Evolutionary conservation across 2,888 invertebrate species (phyloP), one percentile per base, ranked within the genome.

Genomic region (Ectemnius cavifrons): DNA sequence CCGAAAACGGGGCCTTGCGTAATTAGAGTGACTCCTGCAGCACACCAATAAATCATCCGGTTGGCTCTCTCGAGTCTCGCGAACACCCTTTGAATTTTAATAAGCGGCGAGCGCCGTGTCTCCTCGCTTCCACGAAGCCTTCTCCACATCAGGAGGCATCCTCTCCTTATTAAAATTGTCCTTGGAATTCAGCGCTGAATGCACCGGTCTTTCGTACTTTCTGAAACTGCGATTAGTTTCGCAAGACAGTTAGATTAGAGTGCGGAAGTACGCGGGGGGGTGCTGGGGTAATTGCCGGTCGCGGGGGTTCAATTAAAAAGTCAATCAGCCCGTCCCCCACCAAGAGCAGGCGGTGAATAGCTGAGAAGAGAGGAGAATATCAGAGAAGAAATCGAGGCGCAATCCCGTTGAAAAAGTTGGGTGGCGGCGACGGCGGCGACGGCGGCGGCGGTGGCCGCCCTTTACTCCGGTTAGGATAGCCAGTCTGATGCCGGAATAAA

Each of bases 221-320:
- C 65, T 63, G 56, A 45, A 71, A 37, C 8, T 37, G 11, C 47
- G 71, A 69, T 47, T 70, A 58, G 69, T 18, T 46, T 52, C 2
- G 47, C 56, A 71, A 52, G 52, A 16, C 5, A 52, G 52, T 14
- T 52, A 52, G 52, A 16, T 52, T 16, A 52, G n/a, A 14, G 16
- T 52, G 16, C 8, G 52, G 2, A 52, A 52, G 14, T 16, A 16
- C 23, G 23, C 23, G 23, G 3, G 23, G 23, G 23, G 23, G 3
- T 52, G 4, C n/a, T 6, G 52, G 65, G 84, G 83, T 89, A 89
- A 90, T 89, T 89, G 87, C 84, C 82, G 82, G 85, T 83, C 84
- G 79, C 73, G 85, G 84, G 84, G 85, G 88, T 89, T 87, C 88
- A 89, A 90, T 90, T 90, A 90, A 90, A 90, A 90, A 90, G 89